These are phyloP conservation scores for Drosophila tsacasi DNA, from an alignment of 1,140 invertebrate species.

Conservation along the genomic window DNA sequence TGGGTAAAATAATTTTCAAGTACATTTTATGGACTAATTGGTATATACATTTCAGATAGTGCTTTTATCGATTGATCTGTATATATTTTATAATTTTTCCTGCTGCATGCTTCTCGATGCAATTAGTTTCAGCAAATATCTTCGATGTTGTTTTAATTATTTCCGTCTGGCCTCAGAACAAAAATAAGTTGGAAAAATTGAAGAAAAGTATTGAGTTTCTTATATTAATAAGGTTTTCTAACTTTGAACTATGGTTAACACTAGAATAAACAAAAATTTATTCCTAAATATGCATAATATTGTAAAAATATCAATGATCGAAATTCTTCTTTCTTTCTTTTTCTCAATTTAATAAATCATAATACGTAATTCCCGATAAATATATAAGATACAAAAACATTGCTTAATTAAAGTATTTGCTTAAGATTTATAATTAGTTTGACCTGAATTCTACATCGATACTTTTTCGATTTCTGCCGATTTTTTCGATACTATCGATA, in stretches of 20 bases:
- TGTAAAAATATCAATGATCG: too few relatives aligned
- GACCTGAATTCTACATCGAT: not conserved
- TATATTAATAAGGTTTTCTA: not conserved
- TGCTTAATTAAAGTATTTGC: not conserved
- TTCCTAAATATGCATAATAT: not conserved
- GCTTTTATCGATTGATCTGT: slow-evolving; percentile 3
- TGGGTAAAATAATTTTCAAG: slow-evolving; percentile 69
- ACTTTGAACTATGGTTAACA: too few relatives aligned
- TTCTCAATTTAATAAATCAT: too few relatives aligned
- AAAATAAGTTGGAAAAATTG: not conserved
- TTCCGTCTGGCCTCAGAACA: not conserved
- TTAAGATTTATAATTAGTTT: too few relatives aligned
- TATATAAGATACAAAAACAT: too few relatives aligned
- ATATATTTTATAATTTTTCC: slow-evolving; percentile 1
- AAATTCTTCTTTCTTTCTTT: too few relatives aligned
- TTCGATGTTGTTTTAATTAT: not conserved
- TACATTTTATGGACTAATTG: slow-evolving; percentile 73
- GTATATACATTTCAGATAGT: slow-evolving; percentile 24
- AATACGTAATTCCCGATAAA: too few relatives aligned
- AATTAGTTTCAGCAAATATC: slow-evolving; percentile 2
- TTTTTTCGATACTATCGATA: not conserved
- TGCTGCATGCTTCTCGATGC: not conserved
- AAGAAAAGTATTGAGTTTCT: not conserved
- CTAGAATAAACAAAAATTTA: too few relatives aligned
- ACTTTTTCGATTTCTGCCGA: not conserved